These are phyloP conservation scores for Macropis europaea DNA, from an alignment of 2,888 invertebrate species.

Conservation along the genomic window DNA sequence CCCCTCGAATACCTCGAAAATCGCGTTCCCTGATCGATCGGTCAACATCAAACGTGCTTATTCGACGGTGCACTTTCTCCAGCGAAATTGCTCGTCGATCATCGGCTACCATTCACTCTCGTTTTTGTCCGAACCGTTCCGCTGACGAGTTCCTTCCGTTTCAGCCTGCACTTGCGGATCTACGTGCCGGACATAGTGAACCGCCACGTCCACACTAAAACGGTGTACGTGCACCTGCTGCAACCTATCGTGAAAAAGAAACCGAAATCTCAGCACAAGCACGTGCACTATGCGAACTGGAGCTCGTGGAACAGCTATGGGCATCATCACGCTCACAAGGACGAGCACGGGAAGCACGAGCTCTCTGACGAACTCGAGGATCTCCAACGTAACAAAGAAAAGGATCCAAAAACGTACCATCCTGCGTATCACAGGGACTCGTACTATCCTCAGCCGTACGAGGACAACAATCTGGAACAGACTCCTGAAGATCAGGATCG, in stretches of 20 bases:
- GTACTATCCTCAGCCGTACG: slow-evolving; percentile 52
- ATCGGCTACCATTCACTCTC: slow-evolving; percentile 25
- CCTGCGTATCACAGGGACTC: slow-evolving; percentile 34
- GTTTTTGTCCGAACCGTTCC: not conserved
- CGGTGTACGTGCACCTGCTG: slow-evolving; percentile 82
- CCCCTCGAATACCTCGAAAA: not conserved
- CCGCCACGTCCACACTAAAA: slow-evolving; percentile 83
- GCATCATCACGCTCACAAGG: slow-evolving; percentile 50
- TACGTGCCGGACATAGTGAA: slow-evolving; percentile 84
- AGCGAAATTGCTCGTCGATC: slow-evolving; percentile 11
- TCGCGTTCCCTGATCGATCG: not conserved
- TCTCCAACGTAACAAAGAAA: slow-evolving; percentile 35
- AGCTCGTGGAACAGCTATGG: slow-evolving; percentile 75
- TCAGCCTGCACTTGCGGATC: slow-evolving; percentile 83
- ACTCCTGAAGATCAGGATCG: slow-evolving; percentile 30
- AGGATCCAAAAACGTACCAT: slow-evolving; percentile 2
- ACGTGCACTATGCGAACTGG: slow-evolving; percentile 79
- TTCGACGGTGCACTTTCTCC: slow-evolving; percentile 34
- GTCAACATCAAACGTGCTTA: not conserved
- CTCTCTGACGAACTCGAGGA: slow-evolving; percentile 32
- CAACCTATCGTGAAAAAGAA: slow-evolving; percentile 54
- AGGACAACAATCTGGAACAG: slow-evolving; percentile 29
- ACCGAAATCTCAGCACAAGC: slow-evolving; percentile 73
- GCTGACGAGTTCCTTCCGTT: slow-evolving; percentile 20
- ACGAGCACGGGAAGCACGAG: slow-evolving; percentile 23